Evolutionary conservation across 1,140 invertebrate species (phyloP).

Genomic region (Procambarus virginalis): DNA sequence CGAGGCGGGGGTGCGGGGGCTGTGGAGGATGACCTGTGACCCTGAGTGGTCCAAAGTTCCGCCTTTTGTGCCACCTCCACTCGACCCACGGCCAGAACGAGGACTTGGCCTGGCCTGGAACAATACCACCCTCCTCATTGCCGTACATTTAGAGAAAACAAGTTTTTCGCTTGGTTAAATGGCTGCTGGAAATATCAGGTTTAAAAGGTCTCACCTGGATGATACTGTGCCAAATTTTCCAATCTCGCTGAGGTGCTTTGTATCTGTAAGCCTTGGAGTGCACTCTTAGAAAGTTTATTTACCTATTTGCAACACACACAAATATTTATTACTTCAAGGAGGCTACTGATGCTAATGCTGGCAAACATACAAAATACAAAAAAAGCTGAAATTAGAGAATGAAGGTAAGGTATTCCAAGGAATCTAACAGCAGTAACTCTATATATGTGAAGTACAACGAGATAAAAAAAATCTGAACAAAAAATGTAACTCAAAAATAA

Average conservation of each 20-base stretch:
- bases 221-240: background rate
- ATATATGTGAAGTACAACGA: background rate
- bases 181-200: background rate
- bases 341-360: slow-evolving; percentile 22
- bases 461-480: no score
- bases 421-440: background rate
- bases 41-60: slow-evolving; percentile 30
- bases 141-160: slow-evolving; percentile 26
- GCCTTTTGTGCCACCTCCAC: slow-evolving; percentile 52
- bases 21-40: slow-evolving; percentile 49
- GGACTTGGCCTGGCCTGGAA: slow-evolving; percentile 61
- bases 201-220: background rate
- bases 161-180: background rate
- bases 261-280: background rate
- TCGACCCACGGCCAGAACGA: slow-evolving; percentile 57
- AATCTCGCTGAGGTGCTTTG: background rate
- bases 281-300: background rate
- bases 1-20: slow-evolving; percentile 56
- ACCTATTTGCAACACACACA: slow-evolving; percentile 18
- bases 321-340: slow-evolving; percentile 11
- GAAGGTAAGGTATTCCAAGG: background rate
- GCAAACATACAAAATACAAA: background rate
- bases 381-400: slow-evolving; percentile 8
- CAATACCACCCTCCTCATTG: slow-evolving; percentile 65
- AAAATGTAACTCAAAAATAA: no score